Conservation (phyloP, 2,888 invertebrate species). For the Minunthozetes semirufus region DNA sequence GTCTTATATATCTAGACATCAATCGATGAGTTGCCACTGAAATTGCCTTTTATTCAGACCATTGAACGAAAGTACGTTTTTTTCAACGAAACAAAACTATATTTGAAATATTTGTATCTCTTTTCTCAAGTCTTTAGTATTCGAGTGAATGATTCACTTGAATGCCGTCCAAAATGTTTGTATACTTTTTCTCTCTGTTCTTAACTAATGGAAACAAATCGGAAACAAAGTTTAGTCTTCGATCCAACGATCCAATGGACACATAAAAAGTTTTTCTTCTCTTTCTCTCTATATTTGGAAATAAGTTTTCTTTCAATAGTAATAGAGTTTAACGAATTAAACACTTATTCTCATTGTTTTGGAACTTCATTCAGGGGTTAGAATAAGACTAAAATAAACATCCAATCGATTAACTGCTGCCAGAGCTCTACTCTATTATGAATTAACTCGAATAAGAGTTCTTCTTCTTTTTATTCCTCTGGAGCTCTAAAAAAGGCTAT, state of each 20-base stretch:
- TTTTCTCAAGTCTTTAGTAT: too few relatives aligned
- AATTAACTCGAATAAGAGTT: too few relatives aligned
- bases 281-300: neutral
- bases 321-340: neutral
- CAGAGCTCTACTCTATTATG: too few relatives aligned
- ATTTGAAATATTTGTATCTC: neutral
- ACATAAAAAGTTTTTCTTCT: too few relatives aligned
- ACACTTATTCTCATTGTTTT: neutral
- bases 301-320: neutral
- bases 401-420: too few relatives aligned
- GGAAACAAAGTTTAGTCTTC: neutral
- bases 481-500: neutral
- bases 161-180: neutral
- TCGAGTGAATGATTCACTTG: too few relatives aligned
- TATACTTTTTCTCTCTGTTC: neutral
- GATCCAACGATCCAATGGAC: conserved; percentile 7
- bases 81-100: neutral
- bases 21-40: neutral
- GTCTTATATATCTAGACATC: neutral
- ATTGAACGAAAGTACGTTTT: neutral
- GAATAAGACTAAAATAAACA: too few relatives aligned
- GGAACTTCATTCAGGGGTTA: neutral
- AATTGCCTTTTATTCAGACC: conserved; percentile 12
- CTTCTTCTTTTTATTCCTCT: too few relatives aligned
- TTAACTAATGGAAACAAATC: conserved; percentile 20